phyloP scores from a whole-genome alignment of 2,113 vertebrate species.

The Oreochromis aureus region DNA sequence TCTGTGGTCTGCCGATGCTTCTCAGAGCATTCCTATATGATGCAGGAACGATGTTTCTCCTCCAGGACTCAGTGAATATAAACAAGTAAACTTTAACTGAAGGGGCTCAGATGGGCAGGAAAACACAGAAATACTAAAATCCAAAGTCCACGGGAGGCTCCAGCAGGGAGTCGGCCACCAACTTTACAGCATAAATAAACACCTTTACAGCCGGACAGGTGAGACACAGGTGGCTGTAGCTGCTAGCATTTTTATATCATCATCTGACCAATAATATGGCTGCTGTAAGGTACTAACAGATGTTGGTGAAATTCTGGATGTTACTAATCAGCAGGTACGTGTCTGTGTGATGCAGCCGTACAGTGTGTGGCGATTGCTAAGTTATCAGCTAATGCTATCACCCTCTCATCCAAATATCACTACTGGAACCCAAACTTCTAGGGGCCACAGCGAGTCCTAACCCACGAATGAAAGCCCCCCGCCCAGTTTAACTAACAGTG shows the following conservation, averaged over 20 bases:
- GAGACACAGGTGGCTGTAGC: neutral
- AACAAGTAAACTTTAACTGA: fast-evolving
- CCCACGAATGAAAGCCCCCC: neutral
- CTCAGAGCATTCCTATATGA: neutral
- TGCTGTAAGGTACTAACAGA: neutral
- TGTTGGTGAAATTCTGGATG: fast-evolving
- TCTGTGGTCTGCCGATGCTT: neutral
- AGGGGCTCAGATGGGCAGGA: neutral
- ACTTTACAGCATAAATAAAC: neutral
- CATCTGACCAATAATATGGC: neutral
- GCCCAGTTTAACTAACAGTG: neutral
- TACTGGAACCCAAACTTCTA: neutral
- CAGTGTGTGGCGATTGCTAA: neutral
- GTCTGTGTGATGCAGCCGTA: neutral
- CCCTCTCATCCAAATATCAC: neutral
- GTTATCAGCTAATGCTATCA: neutral
- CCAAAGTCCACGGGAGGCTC: neutral
- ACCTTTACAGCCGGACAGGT: neutral
- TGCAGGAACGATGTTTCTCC: neutral
- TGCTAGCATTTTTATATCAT: neutral
- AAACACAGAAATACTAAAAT: fast-evolving
- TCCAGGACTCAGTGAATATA: neutral
- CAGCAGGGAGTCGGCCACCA: neutral
- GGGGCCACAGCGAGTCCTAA: neutral
- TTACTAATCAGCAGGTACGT: neutral